phyloP scores from a whole-genome alignment of 2,113 vertebrate genomes.

The Mesoclemmys tuberculata region DNA sequence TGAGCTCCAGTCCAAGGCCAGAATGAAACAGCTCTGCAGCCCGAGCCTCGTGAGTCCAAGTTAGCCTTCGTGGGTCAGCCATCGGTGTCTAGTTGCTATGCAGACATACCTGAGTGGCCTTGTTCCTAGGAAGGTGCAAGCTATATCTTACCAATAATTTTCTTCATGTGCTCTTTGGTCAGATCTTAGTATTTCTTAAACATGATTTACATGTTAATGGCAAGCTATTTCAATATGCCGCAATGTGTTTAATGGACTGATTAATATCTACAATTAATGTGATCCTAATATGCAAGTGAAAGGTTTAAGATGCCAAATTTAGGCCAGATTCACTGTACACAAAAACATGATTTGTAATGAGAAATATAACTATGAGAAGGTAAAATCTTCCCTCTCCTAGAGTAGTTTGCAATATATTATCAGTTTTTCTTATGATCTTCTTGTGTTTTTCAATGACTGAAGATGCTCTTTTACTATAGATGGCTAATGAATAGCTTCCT shows the following conservation, averaged over 20 bases:
- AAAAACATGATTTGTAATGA: conserved; percentile 57
- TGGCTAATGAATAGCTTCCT: conserved; percentile 57
- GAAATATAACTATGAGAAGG: conserved; percentile 65
- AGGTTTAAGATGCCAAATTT: conserved; percentile 40
- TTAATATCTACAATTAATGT: background rate
- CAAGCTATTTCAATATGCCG: background rate
- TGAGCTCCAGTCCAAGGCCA: background rate
- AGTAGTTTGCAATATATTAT: conserved; percentile 48
- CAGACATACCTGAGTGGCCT: background rate
- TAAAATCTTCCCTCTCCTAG: conserved; percentile 54
- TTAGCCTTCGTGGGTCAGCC: background rate
- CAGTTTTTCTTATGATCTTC: conserved; percentile 44
- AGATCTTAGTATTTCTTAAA: background rate
- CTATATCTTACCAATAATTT: background rate
- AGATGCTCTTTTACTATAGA: conserved; percentile 22
- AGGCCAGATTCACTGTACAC: background rate
- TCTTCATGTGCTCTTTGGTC: background rate
- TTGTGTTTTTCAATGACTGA: background rate
- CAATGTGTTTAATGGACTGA: background rate
- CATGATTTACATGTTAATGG: accelerated
- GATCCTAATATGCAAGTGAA: background rate
- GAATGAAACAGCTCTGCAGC: background rate
- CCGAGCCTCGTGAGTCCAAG: background rate
- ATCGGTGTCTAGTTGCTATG: background rate
- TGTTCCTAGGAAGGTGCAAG: background rate